Conservation (phyloP, 1,140 invertebrate species). For the Brachystomella parvula region DNA sequence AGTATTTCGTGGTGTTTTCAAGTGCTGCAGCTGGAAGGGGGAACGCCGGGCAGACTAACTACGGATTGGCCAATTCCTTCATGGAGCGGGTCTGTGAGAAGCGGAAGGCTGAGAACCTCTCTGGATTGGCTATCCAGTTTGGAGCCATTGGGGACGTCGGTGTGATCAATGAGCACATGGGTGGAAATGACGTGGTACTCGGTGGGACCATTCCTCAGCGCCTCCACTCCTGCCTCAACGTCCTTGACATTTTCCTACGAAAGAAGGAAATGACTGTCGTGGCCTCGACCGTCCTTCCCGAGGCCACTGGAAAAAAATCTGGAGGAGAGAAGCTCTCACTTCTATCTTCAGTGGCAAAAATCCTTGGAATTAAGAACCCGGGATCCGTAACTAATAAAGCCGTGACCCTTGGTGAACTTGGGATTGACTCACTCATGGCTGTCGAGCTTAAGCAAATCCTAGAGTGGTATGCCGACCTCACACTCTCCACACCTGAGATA, state of each 20-base stretch:
- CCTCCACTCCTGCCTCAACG: slow-evolving; percentile 65
- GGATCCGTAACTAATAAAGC: slow-evolving; percentile 20
- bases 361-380: slow-evolving; percentile 3
- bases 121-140: slow-evolving; percentile 62
- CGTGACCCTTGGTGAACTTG: slow-evolving; percentile 50
- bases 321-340: slow-evolving; percentile 37
- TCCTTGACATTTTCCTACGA: slow-evolving; percentile 60
- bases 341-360: slow-evolving; percentile 23
- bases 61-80: slow-evolving; percentile 58
- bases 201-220: slow-evolving; percentile 76
- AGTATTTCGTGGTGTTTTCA: slow-evolving; percentile 39
- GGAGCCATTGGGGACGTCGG: slow-evolving; percentile 62
- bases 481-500: slow-evolving; percentile 1
- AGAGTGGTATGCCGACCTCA: slow-evolving; percentile 8
- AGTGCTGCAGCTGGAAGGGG: slow-evolving; percentile 35
- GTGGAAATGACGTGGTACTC: slow-evolving; percentile 60
- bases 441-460: slow-evolving; percentile 54
- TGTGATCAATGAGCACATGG: slow-evolving; percentile 69
- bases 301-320: slow-evolving; percentile 55
- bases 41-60: slow-evolving; percentile 38
- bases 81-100: slow-evolving; percentile 64
- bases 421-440: slow-evolving; percentile 56
- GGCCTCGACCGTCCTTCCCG: slow-evolving; percentile 61
- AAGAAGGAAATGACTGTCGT: slow-evolving; percentile 56
- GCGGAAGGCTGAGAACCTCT: slow-evolving; percentile 51